A percentile compares a stretch with the other conserved stretches of the same genome.
phyloP scores from a whole-genome alignment of 1,140 invertebrate genomes.

The Episyrphus balteatus region DNA sequence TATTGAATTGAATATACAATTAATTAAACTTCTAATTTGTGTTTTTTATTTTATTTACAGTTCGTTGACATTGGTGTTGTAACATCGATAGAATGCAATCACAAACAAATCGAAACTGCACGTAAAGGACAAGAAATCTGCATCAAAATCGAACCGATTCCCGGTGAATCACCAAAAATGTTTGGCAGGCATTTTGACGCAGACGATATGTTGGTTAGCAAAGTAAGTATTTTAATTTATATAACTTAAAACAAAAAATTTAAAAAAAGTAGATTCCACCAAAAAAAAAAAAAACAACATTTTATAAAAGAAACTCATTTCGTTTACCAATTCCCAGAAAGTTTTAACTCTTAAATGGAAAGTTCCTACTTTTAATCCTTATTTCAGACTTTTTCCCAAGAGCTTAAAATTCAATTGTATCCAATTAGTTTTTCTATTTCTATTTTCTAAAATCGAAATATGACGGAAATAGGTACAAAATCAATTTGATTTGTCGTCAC shows the following conservation, averaged over 20 bases:
- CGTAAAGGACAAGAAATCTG: slow-evolving; percentile 96
- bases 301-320: background rate
- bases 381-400: too few species aligned
- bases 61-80: slow-evolving; percentile 91
- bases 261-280: background rate
- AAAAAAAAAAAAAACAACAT: background rate
- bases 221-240: slow-evolving; percentile 50
- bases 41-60: slow-evolving; percentile 46
- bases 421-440: too few species aligned
- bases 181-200: slow-evolving; percentile 97
- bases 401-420: too few species aligned
- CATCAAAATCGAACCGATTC: slow-evolving; percentile 93
- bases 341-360: too few species aligned
- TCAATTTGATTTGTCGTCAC: too few species aligned
- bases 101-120: slow-evolving; percentile 83
- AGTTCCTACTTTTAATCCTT: too few species aligned
- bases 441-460: too few species aligned
- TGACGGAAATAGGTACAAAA: too few species aligned
- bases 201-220: slow-evolving; percentile 89
- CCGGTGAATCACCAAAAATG: slow-evolving; percentile 96
- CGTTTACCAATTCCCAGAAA: too few species aligned
- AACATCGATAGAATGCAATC: slow-evolving; percentile 85
- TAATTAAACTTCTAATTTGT: too few species aligned
- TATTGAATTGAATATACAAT: too few species aligned
- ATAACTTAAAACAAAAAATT: background rate